Conservation (phyloP, 2,113 vertebrate species). For the Oxygymnocypris stewartii region DNA sequence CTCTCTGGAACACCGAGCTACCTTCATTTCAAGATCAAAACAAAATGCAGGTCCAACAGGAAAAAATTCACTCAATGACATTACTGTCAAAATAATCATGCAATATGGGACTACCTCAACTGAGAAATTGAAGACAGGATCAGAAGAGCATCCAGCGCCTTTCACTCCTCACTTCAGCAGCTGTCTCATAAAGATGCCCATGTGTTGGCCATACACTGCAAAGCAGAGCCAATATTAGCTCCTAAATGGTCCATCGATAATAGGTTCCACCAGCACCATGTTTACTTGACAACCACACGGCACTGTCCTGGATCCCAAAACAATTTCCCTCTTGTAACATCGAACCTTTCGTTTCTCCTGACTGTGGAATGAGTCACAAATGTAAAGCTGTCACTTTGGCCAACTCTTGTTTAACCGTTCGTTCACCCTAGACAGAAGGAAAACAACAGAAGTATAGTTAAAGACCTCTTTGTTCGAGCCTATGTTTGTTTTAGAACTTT, state of each 20-base stretch:
- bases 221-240: slow-evolving; percentile 70
- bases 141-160: slow-evolving; percentile 43
- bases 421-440: slow-evolving; percentile 60
- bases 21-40: slow-evolving; percentile 16
- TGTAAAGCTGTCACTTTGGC: slow-evolving; percentile 65
- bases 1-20: slow-evolving; percentile 28
- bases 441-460: slow-evolving; percentile 31
- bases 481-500: not conserved
- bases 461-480: slow-evolving; percentile 52
- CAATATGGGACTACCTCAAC: not conserved
- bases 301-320: slow-evolving; percentile 63
- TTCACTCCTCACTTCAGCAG: slow-evolving; percentile 60
- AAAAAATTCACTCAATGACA: not conserved
- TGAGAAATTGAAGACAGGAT: slow-evolving; percentile 1
- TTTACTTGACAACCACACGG: slow-evolving; percentile 72
- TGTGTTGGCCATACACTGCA: slow-evolving; percentile 65
- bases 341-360: slow-evolving; percentile 58
- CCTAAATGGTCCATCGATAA: slow-evolving; percentile 74
- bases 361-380: slow-evolving; percentile 75
- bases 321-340: slow-evolving; percentile 71
- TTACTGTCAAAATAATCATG: slow-evolving; percentile 22
- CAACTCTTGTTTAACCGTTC: slow-evolving; percentile 68
- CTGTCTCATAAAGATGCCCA: slow-evolving; percentile 70
- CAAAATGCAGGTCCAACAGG: not conserved
- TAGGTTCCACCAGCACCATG: slow-evolving; percentile 67